phyloP scores from a whole-genome alignment of 2,113 vertebrate species.

The Mesembrinibis cayennensis region DNA sequence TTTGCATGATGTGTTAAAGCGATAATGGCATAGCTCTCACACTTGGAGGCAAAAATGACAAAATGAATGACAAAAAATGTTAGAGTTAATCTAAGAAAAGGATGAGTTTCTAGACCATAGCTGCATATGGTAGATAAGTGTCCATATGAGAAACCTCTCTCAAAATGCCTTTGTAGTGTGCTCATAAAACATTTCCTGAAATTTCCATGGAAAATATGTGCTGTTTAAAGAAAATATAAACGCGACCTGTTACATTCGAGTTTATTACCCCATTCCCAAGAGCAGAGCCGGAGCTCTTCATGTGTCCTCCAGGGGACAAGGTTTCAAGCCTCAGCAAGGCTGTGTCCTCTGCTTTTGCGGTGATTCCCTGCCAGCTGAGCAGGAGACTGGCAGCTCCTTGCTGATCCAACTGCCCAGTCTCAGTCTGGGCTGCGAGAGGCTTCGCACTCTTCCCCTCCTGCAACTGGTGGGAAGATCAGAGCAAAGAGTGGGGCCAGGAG shows the following conservation, averaged over 20 bases:
- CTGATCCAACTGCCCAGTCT: background rate
- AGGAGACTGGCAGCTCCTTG: background rate
- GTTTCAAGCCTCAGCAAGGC: background rate
- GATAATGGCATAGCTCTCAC: background rate
- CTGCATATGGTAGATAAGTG: background rate
- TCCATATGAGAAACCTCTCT: background rate
- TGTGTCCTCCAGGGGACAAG: background rate
- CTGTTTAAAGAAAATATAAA: background rate
- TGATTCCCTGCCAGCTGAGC: background rate
- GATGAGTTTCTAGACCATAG: background rate
- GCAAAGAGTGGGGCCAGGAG: background rate
- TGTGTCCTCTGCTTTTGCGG: background rate
- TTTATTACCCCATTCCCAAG: background rate
- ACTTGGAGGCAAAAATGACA: background rate
- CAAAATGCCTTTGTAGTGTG: background rate
- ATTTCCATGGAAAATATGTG: background rate
- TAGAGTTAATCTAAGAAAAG: background rate
- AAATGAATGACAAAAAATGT: background rate
- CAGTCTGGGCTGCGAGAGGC: background rate
- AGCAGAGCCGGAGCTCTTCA: background rate
- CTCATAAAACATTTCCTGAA: background rate
- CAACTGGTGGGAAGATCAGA: background rate
- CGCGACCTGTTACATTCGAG: background rate
- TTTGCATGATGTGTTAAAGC: background rate
- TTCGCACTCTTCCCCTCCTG: background rate